These are phyloP conservation scores for Cheilosia soror DNA, from an alignment of 2,888 invertebrate genomes.

Conservation along the genomic window DNA sequence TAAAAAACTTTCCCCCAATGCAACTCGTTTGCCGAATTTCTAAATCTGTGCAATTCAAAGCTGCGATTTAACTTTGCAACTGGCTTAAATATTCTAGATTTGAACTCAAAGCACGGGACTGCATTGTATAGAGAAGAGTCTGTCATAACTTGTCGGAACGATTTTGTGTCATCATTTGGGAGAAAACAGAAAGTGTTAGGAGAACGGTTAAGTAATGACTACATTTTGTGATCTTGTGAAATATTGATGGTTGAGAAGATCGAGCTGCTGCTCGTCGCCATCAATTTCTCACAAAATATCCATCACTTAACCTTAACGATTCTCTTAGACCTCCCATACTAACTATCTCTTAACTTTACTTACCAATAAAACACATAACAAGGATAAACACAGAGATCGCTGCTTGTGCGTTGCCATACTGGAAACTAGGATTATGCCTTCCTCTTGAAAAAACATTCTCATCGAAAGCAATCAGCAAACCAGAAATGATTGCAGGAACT, in stretches of 20 bases:
- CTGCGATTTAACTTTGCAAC: conserved; percentile 41
- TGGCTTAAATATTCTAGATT: background rate
- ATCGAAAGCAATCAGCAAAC: conserved; percentile 86
- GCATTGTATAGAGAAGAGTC: conserved; percentile 27
- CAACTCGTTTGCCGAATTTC: conserved; percentile 40
- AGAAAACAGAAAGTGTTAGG: background rate
- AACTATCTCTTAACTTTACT: conserved; percentile 76
- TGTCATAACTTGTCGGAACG: conserved; percentile 71
- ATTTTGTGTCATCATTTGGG: conserved; percentile 45
- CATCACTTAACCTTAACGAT: too few relatives aligned
- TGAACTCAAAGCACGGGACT: conserved; percentile 30
- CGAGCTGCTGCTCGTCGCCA: too few relatives aligned
- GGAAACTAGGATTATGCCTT: conserved; percentile 90
- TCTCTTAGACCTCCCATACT: too few relatives aligned
- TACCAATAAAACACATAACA: conserved; percentile 91
- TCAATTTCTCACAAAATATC: too few relatives aligned
- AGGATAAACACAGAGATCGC: conserved; percentile 90
- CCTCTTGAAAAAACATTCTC: conserved; percentile 85
- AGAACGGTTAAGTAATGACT: too few relatives aligned
- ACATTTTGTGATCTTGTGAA: too few relatives aligned
- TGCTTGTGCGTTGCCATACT: conserved; percentile 91
- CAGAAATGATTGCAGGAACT: conserved; percentile 88
- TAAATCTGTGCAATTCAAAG: conserved; percentile 1
- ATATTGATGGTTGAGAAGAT: too few relatives aligned
- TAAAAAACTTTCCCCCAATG: conserved; percentile 72